Evolutionary conservation across 2,113 vertebrate genomes (phyloP).

Genomic region (Rhinopomastus cyanomelas): DNA sequence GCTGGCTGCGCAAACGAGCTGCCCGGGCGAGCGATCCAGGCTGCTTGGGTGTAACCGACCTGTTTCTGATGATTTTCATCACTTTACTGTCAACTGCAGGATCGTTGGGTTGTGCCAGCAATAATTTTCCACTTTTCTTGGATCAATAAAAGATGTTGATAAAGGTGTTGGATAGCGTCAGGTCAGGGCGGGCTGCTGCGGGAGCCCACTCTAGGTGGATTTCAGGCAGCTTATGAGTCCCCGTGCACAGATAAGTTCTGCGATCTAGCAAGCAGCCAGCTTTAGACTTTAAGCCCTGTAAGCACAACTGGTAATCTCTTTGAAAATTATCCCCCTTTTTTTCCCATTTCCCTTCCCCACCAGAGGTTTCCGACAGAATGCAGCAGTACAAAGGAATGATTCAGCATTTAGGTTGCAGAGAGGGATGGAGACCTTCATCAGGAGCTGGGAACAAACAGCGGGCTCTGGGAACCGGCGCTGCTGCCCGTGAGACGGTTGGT

Average conservation of each 20-base stretch:
- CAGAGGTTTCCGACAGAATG: not conserved
- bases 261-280: not conserved
- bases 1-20: not conserved
- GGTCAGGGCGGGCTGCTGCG: not conserved
- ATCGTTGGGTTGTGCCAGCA: not conserved
- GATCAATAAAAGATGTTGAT: not conserved
- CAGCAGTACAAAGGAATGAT: not conserved
- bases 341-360: not conserved
- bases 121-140: constrained; percentile 1
- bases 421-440: not conserved
- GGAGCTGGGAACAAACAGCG: not conserved
- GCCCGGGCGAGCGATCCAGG: not conserved
- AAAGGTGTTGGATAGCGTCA: not conserved
- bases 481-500: not conserved
- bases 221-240: not conserved
- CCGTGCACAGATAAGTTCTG: not conserved
- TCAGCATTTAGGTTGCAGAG: not conserved
- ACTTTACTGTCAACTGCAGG: not conserved
- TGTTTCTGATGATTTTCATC: not conserved
- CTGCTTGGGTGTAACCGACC: not conserved
- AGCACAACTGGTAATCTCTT: not conserved
- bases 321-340: not conserved
- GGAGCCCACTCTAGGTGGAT: not conserved
- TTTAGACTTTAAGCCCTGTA: not conserved
- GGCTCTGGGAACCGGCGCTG: not conserved